Conservation (phyloP, 2,113 vertebrate species). For the Colaptes auratus region DNA sequence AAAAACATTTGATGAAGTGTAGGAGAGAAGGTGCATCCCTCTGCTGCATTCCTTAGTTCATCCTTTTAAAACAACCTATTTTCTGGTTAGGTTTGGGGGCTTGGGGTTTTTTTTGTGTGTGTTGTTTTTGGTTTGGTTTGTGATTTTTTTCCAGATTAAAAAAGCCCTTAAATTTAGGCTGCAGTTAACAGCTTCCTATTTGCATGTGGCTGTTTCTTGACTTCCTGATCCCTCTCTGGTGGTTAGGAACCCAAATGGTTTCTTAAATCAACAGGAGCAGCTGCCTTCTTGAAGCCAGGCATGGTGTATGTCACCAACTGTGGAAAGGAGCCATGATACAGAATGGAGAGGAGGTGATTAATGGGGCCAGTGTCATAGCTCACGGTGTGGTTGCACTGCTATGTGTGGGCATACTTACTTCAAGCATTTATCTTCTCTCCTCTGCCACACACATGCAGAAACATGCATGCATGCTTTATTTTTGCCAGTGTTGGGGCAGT, state of each 20-base stretch:
- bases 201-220: slow-evolving; percentile 22
- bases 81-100: background rate
- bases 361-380: slow-evolving; percentile 53
- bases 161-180: background rate
- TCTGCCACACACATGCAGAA: background rate
- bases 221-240: slow-evolving; percentile 55
- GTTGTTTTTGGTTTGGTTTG: no score
- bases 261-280: slow-evolving; percentile 66
- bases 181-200: slow-evolving; percentile 52
- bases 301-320: slow-evolving; percentile 53
- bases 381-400: slow-evolving; percentile 49
- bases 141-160: background rate
- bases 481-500: background rate
- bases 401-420: slow-evolving; percentile 13
- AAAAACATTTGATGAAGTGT: background rate
- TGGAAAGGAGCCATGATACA: slow-evolving; percentile 27
- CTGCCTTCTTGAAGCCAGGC: slow-evolving; percentile 58
- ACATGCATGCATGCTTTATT: background rate
- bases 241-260: slow-evolving; percentile 39
- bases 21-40: background rate
- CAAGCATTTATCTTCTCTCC: slow-evolving; percentile 34
- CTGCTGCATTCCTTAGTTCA: background rate
- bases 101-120: no score
- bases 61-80: background rate
- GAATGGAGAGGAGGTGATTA: slow-evolving; percentile 39